Base-by-base conservation (phyloP, 2,113 vertebrate genomes). In the Halcyon malimbica region DNA sequence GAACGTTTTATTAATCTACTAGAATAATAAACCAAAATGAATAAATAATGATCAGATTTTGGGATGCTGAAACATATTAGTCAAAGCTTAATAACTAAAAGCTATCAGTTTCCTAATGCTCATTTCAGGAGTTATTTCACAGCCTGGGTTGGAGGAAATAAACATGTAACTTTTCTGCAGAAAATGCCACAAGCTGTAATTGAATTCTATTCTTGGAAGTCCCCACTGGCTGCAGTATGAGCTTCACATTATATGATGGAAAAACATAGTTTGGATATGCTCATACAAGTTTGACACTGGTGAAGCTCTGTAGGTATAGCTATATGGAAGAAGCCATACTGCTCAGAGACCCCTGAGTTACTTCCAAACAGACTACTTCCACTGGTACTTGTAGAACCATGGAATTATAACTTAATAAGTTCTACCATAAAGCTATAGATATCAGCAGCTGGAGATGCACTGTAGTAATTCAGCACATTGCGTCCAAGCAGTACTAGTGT, bases 1-100 rank as follows among this genome's bases (percentile, higher is more conserved):
- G 31, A 92, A 33, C 21, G 63, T 94, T 94, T 81, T 83, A 89
- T 91, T 96, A 95, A 57, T 51, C 89, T 80, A 68, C 48, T 81
- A 41, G 59, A 86, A 93, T 65, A 95, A 79, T 5, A 82, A 86
- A 94, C 12, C 41, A 87, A 78, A 93, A 65, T 37, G 0, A 68
- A 95, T 86, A 96, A 92, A 51, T 91, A 64, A 59, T 50, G 21
- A 76, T 85, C 42, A 94, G 23, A 81, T 28, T 51, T 71, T 20
- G 46, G 83, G 39, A 87, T 64, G 51, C 17, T 57, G 54, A 81
- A 83, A 35, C 13, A n/a, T 59, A 54, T 56, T 82, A 85, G 54
- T 86, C 60, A 65, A 88, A 90, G 35, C 33, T 80, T 83, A 86
- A 48, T 76, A 70, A 54, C 37, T 51, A 69, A 90, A 69, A 77